Percentiles rank a stretch among this genome's conserved stretches.
These are phyloP conservation scores for Drosophila dunni DNA, from an alignment of 1,140 invertebrate genomes.

Conservation along the genomic window DNA sequence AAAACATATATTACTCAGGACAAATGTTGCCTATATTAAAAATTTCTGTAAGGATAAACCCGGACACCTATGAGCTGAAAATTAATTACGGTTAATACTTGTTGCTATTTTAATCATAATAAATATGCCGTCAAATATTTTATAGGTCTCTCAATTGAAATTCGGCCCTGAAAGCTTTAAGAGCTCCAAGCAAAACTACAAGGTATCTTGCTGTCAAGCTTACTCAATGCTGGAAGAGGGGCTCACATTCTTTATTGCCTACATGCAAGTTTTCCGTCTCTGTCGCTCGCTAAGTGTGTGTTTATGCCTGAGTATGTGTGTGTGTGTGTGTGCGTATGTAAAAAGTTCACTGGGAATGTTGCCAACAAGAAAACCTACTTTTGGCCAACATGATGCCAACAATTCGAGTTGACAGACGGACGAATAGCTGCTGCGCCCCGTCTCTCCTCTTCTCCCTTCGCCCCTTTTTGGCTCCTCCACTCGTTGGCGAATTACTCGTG, in stretches of 20 bases:
- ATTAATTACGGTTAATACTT: too few relatives aligned
- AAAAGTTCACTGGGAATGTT: slow-evolving; percentile 33
- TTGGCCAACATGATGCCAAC: slow-evolving; percentile 49
- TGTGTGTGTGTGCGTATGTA: slow-evolving; percentile 3
- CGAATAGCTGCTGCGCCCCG: not conserved
- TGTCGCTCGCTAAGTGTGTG: not conserved
- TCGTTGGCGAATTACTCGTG: slow-evolving; percentile 28
- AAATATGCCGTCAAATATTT: too few relatives aligned
- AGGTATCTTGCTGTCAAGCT: not conserved
- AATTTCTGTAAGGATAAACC: too few relatives aligned
- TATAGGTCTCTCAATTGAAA: too few relatives aligned
- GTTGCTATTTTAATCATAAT: too few relatives aligned
- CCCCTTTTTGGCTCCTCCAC: not conserved
- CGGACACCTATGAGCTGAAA: too few relatives aligned
- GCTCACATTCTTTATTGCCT: slow-evolving; percentile 19
- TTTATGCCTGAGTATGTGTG: slow-evolving; percentile 6
- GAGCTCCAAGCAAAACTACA: too few relatives aligned
- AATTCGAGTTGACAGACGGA: slow-evolving; percentile 25
- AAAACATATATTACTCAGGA: too few relatives aligned
- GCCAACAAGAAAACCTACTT: slow-evolving; percentile 66
- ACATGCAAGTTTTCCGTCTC: not conserved
- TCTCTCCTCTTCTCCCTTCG: not conserved
- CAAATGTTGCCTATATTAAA: too few relatives aligned
- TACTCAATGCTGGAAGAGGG: not conserved
- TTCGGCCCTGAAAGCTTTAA: too few relatives aligned